Percentiles rank a stretch among this genome's conserved stretches.
phyloP scores from a whole-genome alignment of 2,797 vertebrate genomes.

The Dendrocincla tyrannina region DNA sequence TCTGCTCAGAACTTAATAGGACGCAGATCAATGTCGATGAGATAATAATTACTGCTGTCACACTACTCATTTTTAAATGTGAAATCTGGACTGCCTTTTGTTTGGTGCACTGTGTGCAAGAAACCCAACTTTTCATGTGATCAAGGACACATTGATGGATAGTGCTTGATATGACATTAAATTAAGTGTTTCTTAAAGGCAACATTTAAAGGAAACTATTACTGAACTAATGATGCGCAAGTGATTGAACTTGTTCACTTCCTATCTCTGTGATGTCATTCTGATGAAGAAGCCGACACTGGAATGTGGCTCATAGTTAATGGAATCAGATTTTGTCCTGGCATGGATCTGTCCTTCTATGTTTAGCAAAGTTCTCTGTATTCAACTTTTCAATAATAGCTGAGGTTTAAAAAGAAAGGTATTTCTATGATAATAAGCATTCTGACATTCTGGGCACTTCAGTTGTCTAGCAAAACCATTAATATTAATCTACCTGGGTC shows the following conservation, averaged over 20 bases:
- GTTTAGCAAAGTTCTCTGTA: not conserved
- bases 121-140: conserved; percentile 10
- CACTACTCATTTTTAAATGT: conserved; percentile 30
- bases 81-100: conserved; percentile 37
- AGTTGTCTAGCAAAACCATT: not conserved
- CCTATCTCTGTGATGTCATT: not conserved
- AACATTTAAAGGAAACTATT: conserved; percentile 36
- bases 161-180: conserved; percentile 15
- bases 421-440: not conserved
- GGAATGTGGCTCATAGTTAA: not conserved
- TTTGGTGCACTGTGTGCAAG: conserved; percentile 2
- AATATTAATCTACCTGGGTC: not conserved
- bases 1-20: conserved; percentile 33
- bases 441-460: not conserved
- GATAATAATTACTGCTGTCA: conserved; percentile 61
- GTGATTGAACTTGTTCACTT: conserved; percentile 30
- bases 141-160: conserved; percentile 20
- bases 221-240: conserved; percentile 27
- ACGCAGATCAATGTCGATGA: conserved; percentile 12
- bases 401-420: not conserved
- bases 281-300: not conserved
- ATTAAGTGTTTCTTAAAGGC: conserved; percentile 48
- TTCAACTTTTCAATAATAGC: not conserved
- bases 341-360: not conserved
- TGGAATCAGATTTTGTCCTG: not conserved